These are phyloP conservation scores for Agrotis clavis DNA, from an alignment of 2,888 invertebrate species.

Conservation along the genomic window DNA sequence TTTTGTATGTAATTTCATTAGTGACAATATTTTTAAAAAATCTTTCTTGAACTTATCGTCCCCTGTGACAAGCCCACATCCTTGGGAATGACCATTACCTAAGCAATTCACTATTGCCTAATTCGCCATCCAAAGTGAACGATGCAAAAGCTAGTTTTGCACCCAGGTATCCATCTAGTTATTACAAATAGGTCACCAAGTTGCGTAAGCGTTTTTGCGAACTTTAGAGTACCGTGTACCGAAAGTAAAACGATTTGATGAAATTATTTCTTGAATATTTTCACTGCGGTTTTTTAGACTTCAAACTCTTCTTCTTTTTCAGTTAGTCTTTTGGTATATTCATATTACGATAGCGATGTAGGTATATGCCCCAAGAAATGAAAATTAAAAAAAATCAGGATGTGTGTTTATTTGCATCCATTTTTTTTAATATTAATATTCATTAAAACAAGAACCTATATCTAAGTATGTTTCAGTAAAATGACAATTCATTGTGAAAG, in stretches of 20 bases:
- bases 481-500: slow-evolving; percentile 15
- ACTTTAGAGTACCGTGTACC: slow-evolving; percentile 20
- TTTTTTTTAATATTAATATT: too few species aligned
- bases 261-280: not conserved
- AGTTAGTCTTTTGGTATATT: not conserved
- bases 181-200: slow-evolving; percentile 23
- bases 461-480: too few species aligned
- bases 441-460: too few species aligned
- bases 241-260: not conserved
- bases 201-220: slow-evolving; percentile 24
- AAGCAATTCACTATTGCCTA: slow-evolving; percentile 27
- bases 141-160: slow-evolving; percentile 32
- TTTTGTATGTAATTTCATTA: too few species aligned
- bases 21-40: too few species aligned
- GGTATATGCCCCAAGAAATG: not conserved
- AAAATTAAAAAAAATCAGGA: not conserved
- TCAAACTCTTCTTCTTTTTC: not conserved
- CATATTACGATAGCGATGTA: not conserved
- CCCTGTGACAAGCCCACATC: slow-evolving; percentile 1
- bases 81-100: slow-evolving; percentile 19
- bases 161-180: slow-evolving; percentile 43
- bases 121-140: slow-evolving; percentile 20
- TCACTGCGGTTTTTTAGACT: not conserved
- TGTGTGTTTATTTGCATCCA: too few species aligned
- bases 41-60: not conserved